Conservation (phyloP, 2,888 invertebrate genomes). For the Drosophila fulvimacula region DNA sequence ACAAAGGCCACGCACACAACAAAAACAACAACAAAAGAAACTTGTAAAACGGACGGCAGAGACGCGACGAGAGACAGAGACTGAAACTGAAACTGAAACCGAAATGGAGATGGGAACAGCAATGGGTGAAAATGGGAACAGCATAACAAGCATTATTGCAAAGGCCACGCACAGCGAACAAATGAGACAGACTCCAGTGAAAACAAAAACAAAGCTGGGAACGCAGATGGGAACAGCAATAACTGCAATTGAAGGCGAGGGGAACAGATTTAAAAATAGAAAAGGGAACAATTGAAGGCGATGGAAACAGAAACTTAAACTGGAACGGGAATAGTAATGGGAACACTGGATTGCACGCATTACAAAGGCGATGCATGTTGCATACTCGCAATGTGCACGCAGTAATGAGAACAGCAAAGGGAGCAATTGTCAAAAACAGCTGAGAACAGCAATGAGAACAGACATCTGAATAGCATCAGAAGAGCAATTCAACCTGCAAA, state of each 20-base stretch:
- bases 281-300: not conserved
- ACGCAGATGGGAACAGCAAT: not conserved
- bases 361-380: not conserved
- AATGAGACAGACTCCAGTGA: not conserved
- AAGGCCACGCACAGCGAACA: not conserved
- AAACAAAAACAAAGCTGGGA: not conserved
- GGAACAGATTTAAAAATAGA: constrained; percentile 1
- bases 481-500: not conserved
- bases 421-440: not conserved
- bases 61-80: constrained; percentile 1
- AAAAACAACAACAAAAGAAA: constrained; percentile 17
- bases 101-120: constrained; percentile 4
- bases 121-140: constrained; percentile 1
- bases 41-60: constrained; percentile 5
- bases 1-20: constrained; percentile 38
- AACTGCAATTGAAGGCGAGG: not conserved
- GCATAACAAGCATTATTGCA: not conserved
- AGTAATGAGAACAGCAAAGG: not conserved
- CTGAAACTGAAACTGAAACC: not conserved
- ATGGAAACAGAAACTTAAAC: not conserved
- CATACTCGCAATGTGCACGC: not conserved
- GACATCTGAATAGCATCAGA: not conserved
- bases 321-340: not conserved
- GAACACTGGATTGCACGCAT: not conserved
- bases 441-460: not conserved